phyloP scores from a whole-genome alignment of 1,140 invertebrate genomes.

The Anastatus disparis region DNA sequence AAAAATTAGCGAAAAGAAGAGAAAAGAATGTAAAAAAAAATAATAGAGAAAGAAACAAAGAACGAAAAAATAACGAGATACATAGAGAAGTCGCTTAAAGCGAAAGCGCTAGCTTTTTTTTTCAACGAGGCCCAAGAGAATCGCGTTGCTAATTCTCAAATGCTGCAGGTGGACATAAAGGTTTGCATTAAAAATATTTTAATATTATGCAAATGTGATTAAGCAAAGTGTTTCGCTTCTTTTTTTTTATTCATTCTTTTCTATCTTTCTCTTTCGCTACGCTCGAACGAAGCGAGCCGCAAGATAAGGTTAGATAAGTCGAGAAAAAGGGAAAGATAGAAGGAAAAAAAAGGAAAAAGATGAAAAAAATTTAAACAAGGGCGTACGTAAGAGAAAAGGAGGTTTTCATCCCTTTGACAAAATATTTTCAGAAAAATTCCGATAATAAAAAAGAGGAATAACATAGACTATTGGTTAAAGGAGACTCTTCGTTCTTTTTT shows the following conservation, averaged over 20 bases:
- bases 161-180: slow-evolving; percentile 43
- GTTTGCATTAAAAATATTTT: slow-evolving; percentile 61
- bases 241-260: slow-evolving; percentile 20
- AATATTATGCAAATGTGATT: slow-evolving; percentile 64
- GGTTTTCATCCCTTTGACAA: slow-evolving; percentile 1
- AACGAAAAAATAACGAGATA: slow-evolving; percentile 40
- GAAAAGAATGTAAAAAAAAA: slow-evolving; percentile 14
- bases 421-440: slow-evolving; percentile 39
- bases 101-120: slow-evolving; percentile 32
- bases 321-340: neutral
- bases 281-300: neutral
- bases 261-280: no score
- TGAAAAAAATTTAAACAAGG: slow-evolving; percentile 2
- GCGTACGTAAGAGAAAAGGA: neutral
- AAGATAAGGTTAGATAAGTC: no score
- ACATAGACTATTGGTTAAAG: neutral
- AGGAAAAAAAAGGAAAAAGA: no score
- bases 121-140: slow-evolving; percentile 52
- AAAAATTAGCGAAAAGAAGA: slow-evolving; percentile 26
- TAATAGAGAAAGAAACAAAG: slow-evolving; percentile 25
- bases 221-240: slow-evolving; percentile 38
- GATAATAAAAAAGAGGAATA: slow-evolving; percentile 35
- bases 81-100: slow-evolving; percentile 42
- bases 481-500: neutral
- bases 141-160: slow-evolving; percentile 49